A percentile compares a stretch with the other conserved stretches of the same genome.
These are phyloP conservation scores for Miniopterus natalensis DNA, from an alignment of 2,113 vertebrate genomes.

Conservation along the genomic window DNA sequence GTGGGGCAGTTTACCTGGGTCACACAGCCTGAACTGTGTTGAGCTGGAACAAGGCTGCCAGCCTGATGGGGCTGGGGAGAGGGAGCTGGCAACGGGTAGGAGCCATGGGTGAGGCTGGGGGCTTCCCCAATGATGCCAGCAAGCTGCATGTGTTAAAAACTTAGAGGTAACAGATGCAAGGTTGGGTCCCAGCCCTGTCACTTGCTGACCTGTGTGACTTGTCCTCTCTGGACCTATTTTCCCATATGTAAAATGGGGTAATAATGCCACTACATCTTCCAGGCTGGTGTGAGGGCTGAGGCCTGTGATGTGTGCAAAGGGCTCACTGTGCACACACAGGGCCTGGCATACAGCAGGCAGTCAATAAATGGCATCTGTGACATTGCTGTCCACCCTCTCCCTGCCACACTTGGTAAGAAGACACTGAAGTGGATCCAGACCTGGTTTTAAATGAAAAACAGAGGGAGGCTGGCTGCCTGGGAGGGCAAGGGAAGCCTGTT, in stretches of 20 bases:
- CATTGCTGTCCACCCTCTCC: background rate
- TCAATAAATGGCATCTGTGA: background rate
- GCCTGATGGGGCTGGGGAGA: background rate
- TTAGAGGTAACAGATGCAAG: background rate
- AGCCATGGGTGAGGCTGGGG: background rate
- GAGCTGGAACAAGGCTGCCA: background rate
- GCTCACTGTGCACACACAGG: background rate
- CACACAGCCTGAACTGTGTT: background rate
- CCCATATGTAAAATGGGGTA: background rate
- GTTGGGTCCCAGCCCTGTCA: background rate
- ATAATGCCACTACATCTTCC: background rate
- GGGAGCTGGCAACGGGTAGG: background rate
- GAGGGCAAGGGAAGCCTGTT: background rate
- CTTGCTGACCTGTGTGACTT: background rate
- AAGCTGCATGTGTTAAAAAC: background rate
- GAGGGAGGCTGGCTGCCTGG: constrained; percentile 37
- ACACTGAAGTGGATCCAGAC: background rate
- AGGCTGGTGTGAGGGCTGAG: background rate
- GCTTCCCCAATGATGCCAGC: rapidly evolving
- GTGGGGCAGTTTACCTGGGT: background rate
- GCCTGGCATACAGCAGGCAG: background rate
- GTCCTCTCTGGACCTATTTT: background rate
- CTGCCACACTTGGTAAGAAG: background rate
- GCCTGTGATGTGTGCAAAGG: background rate
- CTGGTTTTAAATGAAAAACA: constrained; percentile 71